Percentiles rank a stretch among this genome's conserved stretches.
Evolutionary conservation across 2,888 invertebrate species (phyloP).

Genomic region (Parthenolecanium corni): DNA sequence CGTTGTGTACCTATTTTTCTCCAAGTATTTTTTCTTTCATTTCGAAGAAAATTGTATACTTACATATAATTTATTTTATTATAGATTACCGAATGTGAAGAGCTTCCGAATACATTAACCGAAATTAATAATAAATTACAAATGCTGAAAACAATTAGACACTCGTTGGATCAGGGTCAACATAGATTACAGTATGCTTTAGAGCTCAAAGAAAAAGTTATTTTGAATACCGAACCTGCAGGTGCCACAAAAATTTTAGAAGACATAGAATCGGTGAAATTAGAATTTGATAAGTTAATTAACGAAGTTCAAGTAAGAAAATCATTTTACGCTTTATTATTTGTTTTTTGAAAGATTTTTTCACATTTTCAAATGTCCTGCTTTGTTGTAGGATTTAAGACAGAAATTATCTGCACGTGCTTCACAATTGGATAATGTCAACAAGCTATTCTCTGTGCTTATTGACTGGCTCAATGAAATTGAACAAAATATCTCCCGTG

Average conservation of each 20-base stretch:
- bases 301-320: conserved; percentile 52
- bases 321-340: not conserved
- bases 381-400: conserved; percentile 47
- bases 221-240: conserved; percentile 79
- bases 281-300: conserved; percentile 79
- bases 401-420: conserved; percentile 62
- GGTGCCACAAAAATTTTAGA: conserved; percentile 84
- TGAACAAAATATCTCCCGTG: conserved; percentile 66
- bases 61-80: not conserved
- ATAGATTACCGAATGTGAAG: conserved; percentile 54
- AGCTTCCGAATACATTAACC: conserved; percentile 64
- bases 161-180: conserved; percentile 84
- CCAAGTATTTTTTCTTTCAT: too few species aligned
- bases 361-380: not conserved
- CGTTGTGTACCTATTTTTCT: too few species aligned
- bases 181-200: conserved; percentile 70
- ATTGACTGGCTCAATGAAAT: conserved; percentile 81
- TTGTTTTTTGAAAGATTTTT: not conserved
- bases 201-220: conserved; percentile 83
- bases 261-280: conserved; percentile 75
- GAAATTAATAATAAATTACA: conserved; percentile 79
- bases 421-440: conserved; percentile 72
- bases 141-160: conserved; percentile 75
- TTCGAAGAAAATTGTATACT: not conserved
- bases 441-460: conserved; percentile 68